These are phyloP conservation scores for Tribolium freemani DNA, from an alignment of 2,888 invertebrate genomes.

Conservation along the genomic window DNA sequence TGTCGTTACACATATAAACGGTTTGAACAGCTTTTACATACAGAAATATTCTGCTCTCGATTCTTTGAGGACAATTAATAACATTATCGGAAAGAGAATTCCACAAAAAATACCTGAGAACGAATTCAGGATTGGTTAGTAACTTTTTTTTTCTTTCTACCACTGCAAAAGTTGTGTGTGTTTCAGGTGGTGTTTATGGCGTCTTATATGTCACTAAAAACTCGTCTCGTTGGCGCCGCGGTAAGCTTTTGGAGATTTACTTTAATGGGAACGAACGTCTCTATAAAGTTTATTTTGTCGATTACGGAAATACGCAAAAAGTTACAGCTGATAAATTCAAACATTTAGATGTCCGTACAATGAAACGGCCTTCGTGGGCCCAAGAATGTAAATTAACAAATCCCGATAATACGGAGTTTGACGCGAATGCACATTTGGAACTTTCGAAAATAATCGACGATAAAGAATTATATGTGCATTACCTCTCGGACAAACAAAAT, in stretches of 20 bases:
- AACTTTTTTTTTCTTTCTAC: neutral
- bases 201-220: slow-evolving; percentile 62
- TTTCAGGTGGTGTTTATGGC: slow-evolving; percentile 29
- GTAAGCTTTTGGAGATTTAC: slow-evolving; percentile 67
- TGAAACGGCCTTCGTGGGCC: slow-evolving; percentile 70
- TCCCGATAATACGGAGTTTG: slow-evolving; percentile 71
- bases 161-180: too few species aligned
- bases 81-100: neutral
- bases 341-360: slow-evolving; percentile 68
- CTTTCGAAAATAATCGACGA: neutral
- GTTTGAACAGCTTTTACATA: slow-evolving; percentile 58
- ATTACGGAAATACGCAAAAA: slow-evolving; percentile 73
- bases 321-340: slow-evolving; percentile 68
- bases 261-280: slow-evolving; percentile 56
- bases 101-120: neutral
- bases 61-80: slow-evolving; percentile 3
- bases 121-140: slow-evolving; percentile 1
- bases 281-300: slow-evolving; percentile 75
- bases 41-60: slow-evolving; percentile 39
- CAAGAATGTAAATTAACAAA: slow-evolving; percentile 74
- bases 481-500: slow-evolving; percentile 40
- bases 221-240: slow-evolving; percentile 78
- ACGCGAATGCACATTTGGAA: slow-evolving; percentile 56
- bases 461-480: slow-evolving; percentile 18
- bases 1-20: slow-evolving; percentile 58